Conservation (phyloP, 2,888 invertebrate species). For the Erebia palarica region DNA sequence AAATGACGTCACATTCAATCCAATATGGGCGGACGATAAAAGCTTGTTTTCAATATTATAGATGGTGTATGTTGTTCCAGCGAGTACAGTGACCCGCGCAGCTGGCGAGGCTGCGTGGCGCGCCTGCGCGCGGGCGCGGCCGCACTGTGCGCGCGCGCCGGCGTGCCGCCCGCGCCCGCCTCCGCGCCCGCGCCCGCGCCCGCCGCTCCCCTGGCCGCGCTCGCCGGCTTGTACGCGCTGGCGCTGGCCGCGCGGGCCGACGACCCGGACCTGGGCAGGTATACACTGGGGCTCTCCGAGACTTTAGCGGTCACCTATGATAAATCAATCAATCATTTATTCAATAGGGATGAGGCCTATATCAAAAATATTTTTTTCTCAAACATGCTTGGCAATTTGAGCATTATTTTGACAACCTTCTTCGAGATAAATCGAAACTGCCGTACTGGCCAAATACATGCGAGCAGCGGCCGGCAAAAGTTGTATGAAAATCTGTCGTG, state of each 20-base stretch:
- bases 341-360: no score
- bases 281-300: not conserved
- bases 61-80: conserved; percentile 50
- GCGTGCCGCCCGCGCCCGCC: conserved; percentile 55
- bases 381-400: no score
- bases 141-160: conserved; percentile 85
- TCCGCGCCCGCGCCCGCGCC: conserved; percentile 76
- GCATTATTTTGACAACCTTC: no score
- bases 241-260: conserved; percentile 66
- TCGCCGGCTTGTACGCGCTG: conserved; percentile 77
- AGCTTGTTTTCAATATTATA: not conserved
- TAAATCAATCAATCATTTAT: no score
- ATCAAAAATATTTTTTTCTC: no score
- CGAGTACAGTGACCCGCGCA: conserved; percentile 90
- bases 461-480: no score
- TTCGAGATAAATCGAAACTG: no score
- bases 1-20: no score
- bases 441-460: no score
- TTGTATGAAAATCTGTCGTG: no score
- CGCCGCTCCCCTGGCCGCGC: conserved; percentile 88
- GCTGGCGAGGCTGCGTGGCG: conserved; percentile 86
- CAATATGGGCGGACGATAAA: no score
- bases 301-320: no score
- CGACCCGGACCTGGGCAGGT: conserved; percentile 86
- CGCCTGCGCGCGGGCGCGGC: conserved; percentile 86